These are phyloP conservation scores for Eubasilissa regina DNA, from an alignment of 1,140 invertebrate genomes.

Conservation along the genomic window DNA sequence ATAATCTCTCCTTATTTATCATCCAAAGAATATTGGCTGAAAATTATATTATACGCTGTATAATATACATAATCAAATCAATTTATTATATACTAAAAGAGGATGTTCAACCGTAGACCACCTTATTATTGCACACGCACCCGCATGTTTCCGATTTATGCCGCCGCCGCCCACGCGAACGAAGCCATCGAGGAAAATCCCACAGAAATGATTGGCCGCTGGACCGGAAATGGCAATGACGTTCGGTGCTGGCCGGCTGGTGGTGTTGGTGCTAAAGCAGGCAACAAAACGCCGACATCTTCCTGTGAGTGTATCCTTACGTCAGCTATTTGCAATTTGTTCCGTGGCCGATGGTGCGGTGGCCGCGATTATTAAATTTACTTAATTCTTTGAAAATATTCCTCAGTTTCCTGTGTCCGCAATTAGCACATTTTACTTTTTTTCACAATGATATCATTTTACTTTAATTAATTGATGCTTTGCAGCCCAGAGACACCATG, in stretches of 20 bases:
- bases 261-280: background rate
- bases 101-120: no score
- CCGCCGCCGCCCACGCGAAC: constrained; percentile 3
- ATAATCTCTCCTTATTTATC: no score
- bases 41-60: no score
- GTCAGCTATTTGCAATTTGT: constrained; percentile 28
- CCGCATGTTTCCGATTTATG: no score
- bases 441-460: background rate
- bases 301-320: constrained; percentile 40
- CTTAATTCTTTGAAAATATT: background rate
- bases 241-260: constrained; percentile 1
- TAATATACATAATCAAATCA: no score
- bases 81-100: no score
- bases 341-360: background rate
- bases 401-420: background rate
- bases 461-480: background rate
- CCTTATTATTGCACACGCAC: no score
- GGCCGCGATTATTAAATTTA: background rate
- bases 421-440: background rate
- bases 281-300: constrained; percentile 48
- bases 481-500: no score
- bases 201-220: constrained; percentile 43
- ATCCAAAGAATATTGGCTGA: no score
- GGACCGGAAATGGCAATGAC: constrained; percentile 57
- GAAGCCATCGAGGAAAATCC: constrained; percentile 49